Evolutionary conservation across 2,797 vertebrate species (phyloP), one percentile per base, ranked within the genome.

Genomic region (Mormyrops attenuatus): DNA sequence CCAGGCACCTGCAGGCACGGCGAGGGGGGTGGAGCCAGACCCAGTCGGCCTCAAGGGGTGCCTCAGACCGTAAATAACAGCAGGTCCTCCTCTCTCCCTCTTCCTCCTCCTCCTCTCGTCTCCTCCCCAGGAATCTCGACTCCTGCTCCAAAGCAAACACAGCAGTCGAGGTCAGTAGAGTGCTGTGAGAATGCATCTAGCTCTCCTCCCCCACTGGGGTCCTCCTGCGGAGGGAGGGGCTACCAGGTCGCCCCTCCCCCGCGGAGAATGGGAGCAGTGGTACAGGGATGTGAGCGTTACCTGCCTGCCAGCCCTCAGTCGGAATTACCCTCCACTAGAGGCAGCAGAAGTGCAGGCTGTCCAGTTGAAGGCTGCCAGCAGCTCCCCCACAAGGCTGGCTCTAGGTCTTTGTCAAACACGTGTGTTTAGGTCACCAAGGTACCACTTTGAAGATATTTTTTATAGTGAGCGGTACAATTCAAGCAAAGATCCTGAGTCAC

Each of bases 1-100:
- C 98, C 98, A 98, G 98, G 98, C 97, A 99, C 98, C 96, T 95
- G 95, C 95, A 95, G 95, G 96, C 96, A 96, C 95, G 87, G 86
- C 66, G 89, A 73, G 41, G 88, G 2, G 55, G 92, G 90, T 90
- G 92, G 91, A 93, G 94, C 93, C 93, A 94, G 93, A 95, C 91
- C 9, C 93, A 93, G 90, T 94, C 95, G 96, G 94, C 96, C 95
- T 96, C 96, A 95, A 94, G 95, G 96, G 95, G 95, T 93, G 92
- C 94, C 94, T 94, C 93, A 93, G 94, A 97, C 95, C 95, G 96
- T 96, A 96, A 96, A 96, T 93, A 95, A 94, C 91, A 91, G 91
- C 92, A 93, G 95, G 94, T 63, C 86, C 30, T 63, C 50, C 85
- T 87, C 52, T 87, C 52, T 41, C 52, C 85, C 85, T 87, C 44